Percentiles rank a stretch among this genome's conserved stretches.
These are phyloP conservation scores for Popillia japonica DNA, from an alignment of 1,140 invertebrate species.

Conservation along the genomic window DNA sequence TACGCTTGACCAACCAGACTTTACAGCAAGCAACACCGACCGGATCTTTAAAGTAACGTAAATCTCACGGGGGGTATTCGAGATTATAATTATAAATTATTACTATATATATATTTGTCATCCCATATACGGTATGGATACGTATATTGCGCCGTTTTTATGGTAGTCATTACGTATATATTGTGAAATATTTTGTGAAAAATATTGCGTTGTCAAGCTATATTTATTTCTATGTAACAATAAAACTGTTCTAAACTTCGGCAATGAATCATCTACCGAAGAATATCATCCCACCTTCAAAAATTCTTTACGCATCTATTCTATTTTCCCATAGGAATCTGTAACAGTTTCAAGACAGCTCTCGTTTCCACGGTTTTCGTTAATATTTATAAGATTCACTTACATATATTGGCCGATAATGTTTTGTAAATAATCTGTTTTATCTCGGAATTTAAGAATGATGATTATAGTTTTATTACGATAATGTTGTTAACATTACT, in stretches of 20 bases:
- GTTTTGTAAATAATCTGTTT: too few relatives aligned
- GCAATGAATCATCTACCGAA: background rate
- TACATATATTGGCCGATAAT: too few relatives aligned
- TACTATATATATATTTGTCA: slow-evolving; percentile 31
- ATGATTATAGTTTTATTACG: too few relatives aligned
- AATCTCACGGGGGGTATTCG: slow-evolving; percentile 19
- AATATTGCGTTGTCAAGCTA: slow-evolving; percentile 9
- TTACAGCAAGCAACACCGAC: background rate
- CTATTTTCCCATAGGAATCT: too few relatives aligned
- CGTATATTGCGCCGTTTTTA: slow-evolving; percentile 24
- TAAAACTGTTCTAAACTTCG: background rate
- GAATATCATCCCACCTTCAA: background rate
- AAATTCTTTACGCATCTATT: too few relatives aligned
- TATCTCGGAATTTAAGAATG: too few relatives aligned
- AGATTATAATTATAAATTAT: slow-evolving; percentile 35
- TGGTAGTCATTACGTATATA: slow-evolving; percentile 20
- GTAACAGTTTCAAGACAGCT: too few relatives aligned
- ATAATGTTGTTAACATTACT: too few relatives aligned
- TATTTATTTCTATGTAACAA: slow-evolving; percentile 1
- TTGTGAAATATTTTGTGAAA: slow-evolving; percentile 23
- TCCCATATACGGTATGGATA: background rate
- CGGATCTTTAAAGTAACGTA: background rate
- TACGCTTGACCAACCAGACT: background rate
- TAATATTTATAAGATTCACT: too few relatives aligned
- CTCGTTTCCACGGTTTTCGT: too few relatives aligned